phyloP scores from a whole-genome alignment of 2,888 invertebrate genomes.

The Dione juno region DNA sequence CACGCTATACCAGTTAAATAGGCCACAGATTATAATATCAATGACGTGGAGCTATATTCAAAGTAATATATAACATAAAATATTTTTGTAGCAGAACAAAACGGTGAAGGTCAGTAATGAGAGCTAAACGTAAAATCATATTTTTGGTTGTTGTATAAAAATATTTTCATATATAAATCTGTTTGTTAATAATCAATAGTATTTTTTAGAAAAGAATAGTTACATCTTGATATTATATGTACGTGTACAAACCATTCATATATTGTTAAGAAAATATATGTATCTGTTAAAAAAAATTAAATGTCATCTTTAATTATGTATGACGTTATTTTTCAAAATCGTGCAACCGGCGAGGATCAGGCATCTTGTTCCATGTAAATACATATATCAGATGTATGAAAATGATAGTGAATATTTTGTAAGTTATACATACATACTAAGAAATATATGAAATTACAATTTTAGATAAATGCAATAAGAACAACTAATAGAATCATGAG shows the following conservation, averaged over 20 bases:
- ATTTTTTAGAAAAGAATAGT: slow-evolving; percentile 6
- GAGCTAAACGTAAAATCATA: neutral
- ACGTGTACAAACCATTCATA: neutral
- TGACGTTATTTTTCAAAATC: too few species aligned
- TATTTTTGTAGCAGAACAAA: slow-evolving; percentile 18
- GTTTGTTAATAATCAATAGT: neutral
- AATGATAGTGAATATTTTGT: neutral
- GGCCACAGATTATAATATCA: slow-evolving; percentile 23
- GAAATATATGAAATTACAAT: neutral
- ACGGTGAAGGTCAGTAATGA: neutral
- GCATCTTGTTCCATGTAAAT: neutral
- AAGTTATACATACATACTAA: neutral
- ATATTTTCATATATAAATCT: slow-evolving; percentile 15
- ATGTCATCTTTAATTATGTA: too few species aligned
- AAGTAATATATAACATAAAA: neutral
- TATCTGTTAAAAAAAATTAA: too few species aligned
- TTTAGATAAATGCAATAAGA: neutral
- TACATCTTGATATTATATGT: neutral
- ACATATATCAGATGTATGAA: neutral
- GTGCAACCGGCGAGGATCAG: neutral
- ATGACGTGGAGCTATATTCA: slow-evolving; percentile 5
- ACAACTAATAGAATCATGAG: slow-evolving; percentile 1
- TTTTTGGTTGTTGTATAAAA: slow-evolving; percentile 4
- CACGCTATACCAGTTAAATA: neutral
- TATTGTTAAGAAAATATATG: neutral